Evolutionary conservation across 64 coral and sea anemone species (phyloP).

Genomic region (Astreopora myriophthalma): DNA sequence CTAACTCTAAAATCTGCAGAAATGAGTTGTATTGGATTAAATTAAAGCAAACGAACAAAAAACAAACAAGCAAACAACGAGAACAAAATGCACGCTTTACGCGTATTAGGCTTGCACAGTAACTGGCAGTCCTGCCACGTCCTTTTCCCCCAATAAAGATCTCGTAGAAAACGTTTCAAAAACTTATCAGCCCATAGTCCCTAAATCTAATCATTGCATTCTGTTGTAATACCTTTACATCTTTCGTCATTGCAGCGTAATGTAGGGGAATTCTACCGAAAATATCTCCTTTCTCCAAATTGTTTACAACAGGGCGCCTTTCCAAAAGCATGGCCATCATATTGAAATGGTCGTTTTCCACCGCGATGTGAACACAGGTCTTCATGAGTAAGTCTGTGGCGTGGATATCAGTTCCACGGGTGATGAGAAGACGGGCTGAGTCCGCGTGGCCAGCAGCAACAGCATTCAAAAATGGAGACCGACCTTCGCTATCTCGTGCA

Average conservation of each 20-base stretch:
- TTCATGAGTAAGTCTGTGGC: slow-evolving; percentile 72
- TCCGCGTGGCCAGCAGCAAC: slow-evolving; percentile 55
- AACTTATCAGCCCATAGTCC: too few species aligned
- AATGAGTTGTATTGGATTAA: neutral
- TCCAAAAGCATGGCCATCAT: slow-evolving; percentile 63
- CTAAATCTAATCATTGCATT: neutral
- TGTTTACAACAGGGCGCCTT: neutral
- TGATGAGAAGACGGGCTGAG: slow-evolving; percentile 19
- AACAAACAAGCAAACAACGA: too few species aligned
- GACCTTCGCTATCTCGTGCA: slow-evolving; percentile 50
- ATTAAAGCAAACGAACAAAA: neutral
- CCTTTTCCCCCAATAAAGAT: too few species aligned
- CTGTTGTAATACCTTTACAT: neutral
- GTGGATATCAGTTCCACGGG: slow-evolving; percentile 43
- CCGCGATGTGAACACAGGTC: slow-evolving; percentile 80
- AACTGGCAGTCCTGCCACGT: neutral
- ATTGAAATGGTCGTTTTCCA: slow-evolving; percentile 71
- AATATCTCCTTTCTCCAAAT: slow-evolving; percentile 68
- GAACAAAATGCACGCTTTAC: too few species aligned
- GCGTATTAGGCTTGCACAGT: neutral
- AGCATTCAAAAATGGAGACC: slow-evolving; percentile 75
- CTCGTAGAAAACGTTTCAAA: too few species aligned
- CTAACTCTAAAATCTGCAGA: slow-evolving; percentile 66
- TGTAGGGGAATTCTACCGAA: slow-evolving; percentile 67
- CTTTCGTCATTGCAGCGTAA: neutral